A percentile compares a stretch with the other conserved stretches of the same genome.
phyloP scores from a whole-genome alignment of 2,113 vertebrate genomes.

The Pachypanchax playfairii region DNA sequence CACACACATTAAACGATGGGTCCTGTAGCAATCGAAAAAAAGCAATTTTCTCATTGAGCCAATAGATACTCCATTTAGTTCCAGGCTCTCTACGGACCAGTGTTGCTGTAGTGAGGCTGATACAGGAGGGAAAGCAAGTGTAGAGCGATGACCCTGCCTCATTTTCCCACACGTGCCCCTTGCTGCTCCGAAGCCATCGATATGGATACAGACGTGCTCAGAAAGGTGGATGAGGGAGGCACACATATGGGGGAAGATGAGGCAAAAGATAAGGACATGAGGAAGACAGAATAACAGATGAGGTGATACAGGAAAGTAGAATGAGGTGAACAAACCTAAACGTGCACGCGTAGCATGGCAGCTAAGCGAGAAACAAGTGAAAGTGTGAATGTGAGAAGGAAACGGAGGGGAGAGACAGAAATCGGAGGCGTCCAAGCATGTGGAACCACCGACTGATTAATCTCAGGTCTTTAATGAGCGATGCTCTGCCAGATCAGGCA shows the following conservation, averaged over 20 bases:
- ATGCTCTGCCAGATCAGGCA: slow-evolving; percentile 49
- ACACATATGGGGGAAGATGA: slow-evolving; percentile 18
- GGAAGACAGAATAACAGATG: slow-evolving; percentile 44
- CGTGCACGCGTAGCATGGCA: slow-evolving; percentile 54
- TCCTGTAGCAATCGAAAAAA: slow-evolving; percentile 78
- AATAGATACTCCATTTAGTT: slow-evolving; percentile 80
- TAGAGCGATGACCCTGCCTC: slow-evolving; percentile 69
- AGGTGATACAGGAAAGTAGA: slow-evolving; percentile 18
- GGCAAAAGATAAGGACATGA: slow-evolving; percentile 30
- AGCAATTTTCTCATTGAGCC: slow-evolving; percentile 81
- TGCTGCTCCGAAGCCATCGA: slow-evolving; percentile 48
- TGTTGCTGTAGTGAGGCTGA: slow-evolving; percentile 53
- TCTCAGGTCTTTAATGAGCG: slow-evolving; percentile 66
- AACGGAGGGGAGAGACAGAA: slow-evolving; percentile 15
- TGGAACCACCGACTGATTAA: slow-evolving; percentile 65
- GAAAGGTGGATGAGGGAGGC: slow-evolving; percentile 29
- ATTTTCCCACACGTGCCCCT: slow-evolving; percentile 41
- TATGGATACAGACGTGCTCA: slow-evolving; percentile 41
- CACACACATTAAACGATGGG: slow-evolving; percentile 76
- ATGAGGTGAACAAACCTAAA: too few species aligned
- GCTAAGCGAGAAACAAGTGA: slow-evolving; percentile 19
- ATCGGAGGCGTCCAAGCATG: slow-evolving; percentile 46
- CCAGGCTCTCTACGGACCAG: slow-evolving; percentile 66
- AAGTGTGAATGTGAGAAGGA: slow-evolving; percentile 12
- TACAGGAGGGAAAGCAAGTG: slow-evolving; percentile 47